Evolutionary conservation across 2,113 vertebrate genomes (phyloP).

Genomic region (Brachyhypopomus occidentalis): DNA sequence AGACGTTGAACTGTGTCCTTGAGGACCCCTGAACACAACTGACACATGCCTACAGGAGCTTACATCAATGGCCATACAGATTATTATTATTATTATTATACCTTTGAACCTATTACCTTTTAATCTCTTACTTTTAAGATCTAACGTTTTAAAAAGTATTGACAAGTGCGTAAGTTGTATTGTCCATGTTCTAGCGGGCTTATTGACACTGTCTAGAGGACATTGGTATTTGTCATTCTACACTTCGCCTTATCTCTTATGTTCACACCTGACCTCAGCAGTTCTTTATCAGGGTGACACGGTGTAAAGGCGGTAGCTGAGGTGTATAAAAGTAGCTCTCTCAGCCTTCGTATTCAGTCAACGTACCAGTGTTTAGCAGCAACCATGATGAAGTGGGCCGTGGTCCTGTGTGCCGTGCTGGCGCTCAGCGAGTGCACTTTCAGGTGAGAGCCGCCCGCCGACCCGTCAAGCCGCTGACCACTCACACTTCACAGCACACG

Average conservation of each 20-base stretch:
- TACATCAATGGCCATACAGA: no score
- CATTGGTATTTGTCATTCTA: slow-evolving; percentile 23
- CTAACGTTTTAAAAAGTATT: no score
- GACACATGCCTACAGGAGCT: no score
- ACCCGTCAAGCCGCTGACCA: background rate
- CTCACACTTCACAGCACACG: background rate
- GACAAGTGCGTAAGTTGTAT: background rate
- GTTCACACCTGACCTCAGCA: background rate
- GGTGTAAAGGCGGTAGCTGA: background rate
- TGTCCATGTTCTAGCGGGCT: background rate
- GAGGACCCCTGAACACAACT: no score
- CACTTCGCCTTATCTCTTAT: slow-evolving; percentile 29
- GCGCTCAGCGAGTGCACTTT: slow-evolving; percentile 59
- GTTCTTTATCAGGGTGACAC: slow-evolving; percentile 43
- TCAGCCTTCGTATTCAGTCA: slow-evolving; percentile 8
- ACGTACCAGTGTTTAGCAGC: background rate
- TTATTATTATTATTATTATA: no score
- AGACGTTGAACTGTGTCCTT: no score
- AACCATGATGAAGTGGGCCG: slow-evolving; percentile 58
- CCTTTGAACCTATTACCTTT: no score
- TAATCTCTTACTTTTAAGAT: no score
- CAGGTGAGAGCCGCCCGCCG: slow-evolving; percentile 51
- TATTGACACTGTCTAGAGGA: slow-evolving; percentile 59
- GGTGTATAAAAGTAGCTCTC: slow-evolving; percentile 56
- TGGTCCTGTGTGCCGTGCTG: slow-evolving; percentile 60